A percentile compares a stretch with the other conserved stretches of the same genome.
These are phyloP conservation scores for Caenorhabditis latens DNA, from an alignment of 1,140 invertebrate species.

Conservation along the genomic window DNA sequence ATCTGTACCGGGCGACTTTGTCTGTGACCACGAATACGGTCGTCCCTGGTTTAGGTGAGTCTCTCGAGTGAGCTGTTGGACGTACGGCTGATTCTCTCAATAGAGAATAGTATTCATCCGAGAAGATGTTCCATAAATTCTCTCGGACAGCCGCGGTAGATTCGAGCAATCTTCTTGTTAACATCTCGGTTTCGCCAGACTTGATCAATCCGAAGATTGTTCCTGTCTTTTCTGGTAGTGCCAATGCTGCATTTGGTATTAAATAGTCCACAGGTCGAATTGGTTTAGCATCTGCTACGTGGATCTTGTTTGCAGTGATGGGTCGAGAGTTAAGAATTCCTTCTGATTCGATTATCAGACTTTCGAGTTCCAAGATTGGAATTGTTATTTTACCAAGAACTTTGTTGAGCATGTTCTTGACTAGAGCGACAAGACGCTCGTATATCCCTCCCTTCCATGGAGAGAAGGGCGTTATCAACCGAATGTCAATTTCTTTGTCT, in stretches of 20 bases:
- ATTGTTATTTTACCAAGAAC: not conserved
- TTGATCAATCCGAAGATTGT: not conserved
- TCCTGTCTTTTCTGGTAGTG: not conserved
- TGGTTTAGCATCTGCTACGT: not conserved
- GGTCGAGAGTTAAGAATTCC: conserved; percentile 37
- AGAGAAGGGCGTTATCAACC: not conserved
- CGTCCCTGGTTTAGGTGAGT: not conserved
- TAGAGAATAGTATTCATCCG: not conserved
- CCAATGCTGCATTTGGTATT: not conserved
- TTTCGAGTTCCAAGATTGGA: not conserved
- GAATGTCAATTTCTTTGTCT: not conserved
- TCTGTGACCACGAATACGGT: not conserved
- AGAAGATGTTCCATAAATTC: not conserved
- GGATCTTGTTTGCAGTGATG: conserved; percentile 1
- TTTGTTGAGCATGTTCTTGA: conserved; percentile 34
- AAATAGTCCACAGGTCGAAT: not conserved
- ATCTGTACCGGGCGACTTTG: not conserved
- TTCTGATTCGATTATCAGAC: conserved; percentile 7
- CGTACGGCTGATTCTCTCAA: not conserved
- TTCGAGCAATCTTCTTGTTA: not conserved
- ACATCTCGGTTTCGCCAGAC: not conserved
- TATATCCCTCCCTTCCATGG: conserved; percentile 54
- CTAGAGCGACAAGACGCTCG: conserved; percentile 18
- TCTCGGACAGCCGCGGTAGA: not conserved
- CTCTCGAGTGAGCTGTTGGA: not conserved